Evolutionary conservation across 2,113 vertebrate species (phyloP).

Genomic region (Passer domesticus): DNA sequence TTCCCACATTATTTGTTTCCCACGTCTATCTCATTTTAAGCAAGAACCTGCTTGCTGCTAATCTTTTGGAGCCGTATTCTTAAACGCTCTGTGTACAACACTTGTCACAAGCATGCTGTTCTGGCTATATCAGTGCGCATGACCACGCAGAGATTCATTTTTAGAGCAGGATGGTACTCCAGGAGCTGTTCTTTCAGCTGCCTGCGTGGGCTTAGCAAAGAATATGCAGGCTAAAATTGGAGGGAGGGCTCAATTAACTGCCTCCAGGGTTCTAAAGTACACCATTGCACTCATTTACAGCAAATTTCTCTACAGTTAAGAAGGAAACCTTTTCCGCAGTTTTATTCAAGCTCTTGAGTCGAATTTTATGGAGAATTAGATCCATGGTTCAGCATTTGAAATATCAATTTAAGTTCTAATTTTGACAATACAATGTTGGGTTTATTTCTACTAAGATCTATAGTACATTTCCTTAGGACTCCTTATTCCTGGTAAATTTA

Average conservation of each 20-base stretch:
- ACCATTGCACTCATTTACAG: neutral
- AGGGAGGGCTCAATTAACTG: neutral
- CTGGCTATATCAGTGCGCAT: neutral
- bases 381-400: neutral
- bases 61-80: neutral
- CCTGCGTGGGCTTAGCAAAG: neutral
- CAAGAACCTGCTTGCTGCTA: neutral
- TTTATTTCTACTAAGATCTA: neutral
- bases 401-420: conserved; percentile 5
- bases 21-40: neutral
- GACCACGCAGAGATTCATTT: neutral
- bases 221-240: neutral
- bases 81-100: neutral
- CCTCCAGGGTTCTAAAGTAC: neutral
- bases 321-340: neutral
- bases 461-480: neutral
- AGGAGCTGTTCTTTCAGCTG: neutral
- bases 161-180: neutral
- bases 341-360: neutral
- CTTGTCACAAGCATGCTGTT: neutral
- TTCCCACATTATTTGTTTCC: neutral
- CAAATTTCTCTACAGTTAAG: neutral
- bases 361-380: conserved; percentile 25
- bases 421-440: neutral
- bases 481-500: neutral